These are phyloP conservation scores for Pseudobourletiella spinata DNA, from an alignment of 1,140 invertebrate species.

Conservation along the genomic window DNA sequence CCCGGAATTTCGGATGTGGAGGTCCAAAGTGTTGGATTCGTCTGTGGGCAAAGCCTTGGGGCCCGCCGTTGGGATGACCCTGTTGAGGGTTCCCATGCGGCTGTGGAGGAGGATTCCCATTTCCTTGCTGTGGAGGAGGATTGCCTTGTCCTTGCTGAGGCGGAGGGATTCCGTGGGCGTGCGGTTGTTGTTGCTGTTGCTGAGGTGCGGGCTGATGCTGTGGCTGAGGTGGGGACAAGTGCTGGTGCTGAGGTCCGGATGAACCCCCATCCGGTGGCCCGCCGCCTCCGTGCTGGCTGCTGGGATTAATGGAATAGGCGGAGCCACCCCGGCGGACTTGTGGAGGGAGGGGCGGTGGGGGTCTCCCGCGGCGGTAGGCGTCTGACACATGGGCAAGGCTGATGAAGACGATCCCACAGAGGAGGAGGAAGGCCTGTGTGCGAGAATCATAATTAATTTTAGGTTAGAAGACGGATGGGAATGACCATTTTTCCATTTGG, in stretches of 20 bases:
- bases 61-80: background rate
- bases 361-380: background rate
- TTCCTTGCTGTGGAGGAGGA: background rate
- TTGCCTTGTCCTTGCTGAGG: background rate
- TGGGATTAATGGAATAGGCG: background rate
- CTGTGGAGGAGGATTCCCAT: background rate
- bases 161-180: background rate
- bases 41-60: conserved; percentile 1
- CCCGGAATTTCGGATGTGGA: conserved; percentile 8
- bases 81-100: background rate
- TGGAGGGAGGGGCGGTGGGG: background rate
- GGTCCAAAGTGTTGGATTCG: conserved; percentile 16
- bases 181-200: background rate
- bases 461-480: no score
- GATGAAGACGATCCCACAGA: no score
- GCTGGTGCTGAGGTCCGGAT: background rate
- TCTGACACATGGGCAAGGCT: no score
- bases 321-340: background rate
- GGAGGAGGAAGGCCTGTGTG: no score
- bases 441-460: no score
- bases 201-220: background rate
- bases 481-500: no score
- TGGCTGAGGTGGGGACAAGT: no score
- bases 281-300: no score
- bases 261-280: background rate